Evolutionary conservation across 92 coral and sea anemone genomes (phyloP).

Genomic region (Zoanthus solanderi): DNA sequence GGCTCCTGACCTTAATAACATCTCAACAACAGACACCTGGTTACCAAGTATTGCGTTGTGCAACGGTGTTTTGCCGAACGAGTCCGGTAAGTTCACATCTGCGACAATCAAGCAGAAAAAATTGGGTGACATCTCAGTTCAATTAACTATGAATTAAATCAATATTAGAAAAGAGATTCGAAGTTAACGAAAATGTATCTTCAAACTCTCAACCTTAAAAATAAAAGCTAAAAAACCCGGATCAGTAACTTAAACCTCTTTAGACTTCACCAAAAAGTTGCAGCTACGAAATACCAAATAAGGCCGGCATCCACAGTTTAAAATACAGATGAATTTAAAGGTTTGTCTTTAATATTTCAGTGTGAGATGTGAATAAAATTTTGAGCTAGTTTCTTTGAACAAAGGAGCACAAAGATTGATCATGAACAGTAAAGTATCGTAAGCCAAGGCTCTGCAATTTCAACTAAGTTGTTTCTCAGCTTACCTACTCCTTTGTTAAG

Average conservation of each 20-base stretch:
- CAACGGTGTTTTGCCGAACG: conserved; percentile 86
- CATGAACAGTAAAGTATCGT: too few species aligned
- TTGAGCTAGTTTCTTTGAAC: too few species aligned
- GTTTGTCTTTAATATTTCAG: too few species aligned
- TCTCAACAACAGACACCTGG: conserved; percentile 66
- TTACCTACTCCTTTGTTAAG: conserved; percentile 83
- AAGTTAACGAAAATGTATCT: neutral
- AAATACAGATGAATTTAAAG: too few species aligned
- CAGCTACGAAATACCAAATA: too few species aligned
- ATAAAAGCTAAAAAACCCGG: neutral
- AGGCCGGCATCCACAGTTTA: too few species aligned
- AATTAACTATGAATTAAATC: neutral
- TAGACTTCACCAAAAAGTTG: neutral
- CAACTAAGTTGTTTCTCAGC: conserved; percentile 1
- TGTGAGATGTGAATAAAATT: too few species aligned
- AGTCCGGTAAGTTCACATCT: conserved; percentile 78
- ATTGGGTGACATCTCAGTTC: neutral
- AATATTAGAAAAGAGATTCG: neutral
- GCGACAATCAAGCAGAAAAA: neutral
- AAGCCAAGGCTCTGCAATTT: too few species aligned
- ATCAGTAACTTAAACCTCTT: too few species aligned
- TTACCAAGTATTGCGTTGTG: conserved; percentile 89
- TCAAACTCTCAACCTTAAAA: neutral
- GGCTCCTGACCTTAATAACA: conserved; percentile 81
- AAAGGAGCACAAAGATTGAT: too few species aligned